Percentiles rank a stretch among this genome's conserved stretches.
These are phyloP conservation scores for Oscheius sp. DNA, from an alignment of 1,140 invertebrate genomes.

Conservation along the genomic window DNA sequence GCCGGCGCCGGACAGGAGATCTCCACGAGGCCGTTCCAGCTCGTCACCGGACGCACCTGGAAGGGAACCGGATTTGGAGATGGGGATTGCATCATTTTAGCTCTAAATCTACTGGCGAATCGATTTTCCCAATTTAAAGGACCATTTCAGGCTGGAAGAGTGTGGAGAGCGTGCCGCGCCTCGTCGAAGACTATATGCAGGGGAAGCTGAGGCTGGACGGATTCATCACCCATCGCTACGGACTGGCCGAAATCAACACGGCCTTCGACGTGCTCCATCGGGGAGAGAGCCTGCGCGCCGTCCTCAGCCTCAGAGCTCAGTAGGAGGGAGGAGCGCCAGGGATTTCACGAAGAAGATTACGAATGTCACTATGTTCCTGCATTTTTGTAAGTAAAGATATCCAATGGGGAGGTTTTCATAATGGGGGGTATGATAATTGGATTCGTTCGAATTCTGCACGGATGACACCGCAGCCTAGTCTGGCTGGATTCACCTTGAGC, in stretches of 20 bases:
- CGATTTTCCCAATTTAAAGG: not conserved
- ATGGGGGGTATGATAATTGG: not conserved
- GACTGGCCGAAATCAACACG: conserved; percentile 82
- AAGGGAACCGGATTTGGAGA: conserved; percentile 67
- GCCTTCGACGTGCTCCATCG: conserved; percentile 76
- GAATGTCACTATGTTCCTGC: not conserved
- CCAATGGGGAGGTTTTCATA: not conserved
- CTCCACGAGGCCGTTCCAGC: conserved; percentile 85
- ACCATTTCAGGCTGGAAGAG: conserved; percentile 63
- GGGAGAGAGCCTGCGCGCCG: conserved; percentile 63
- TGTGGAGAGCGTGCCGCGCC: conserved; percentile 83
- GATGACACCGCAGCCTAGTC: too few species aligned
- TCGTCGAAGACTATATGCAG: conserved; percentile 84
- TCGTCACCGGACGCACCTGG: conserved; percentile 76
- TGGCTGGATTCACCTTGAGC: too few species aligned
- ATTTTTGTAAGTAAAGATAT: not conserved
- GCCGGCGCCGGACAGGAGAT: conserved; percentile 66
- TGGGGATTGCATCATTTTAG: conserved; percentile 67
- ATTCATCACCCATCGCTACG: conserved; percentile 82
- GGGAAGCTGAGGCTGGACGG: conserved; percentile 86
- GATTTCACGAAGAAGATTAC: not conserved
- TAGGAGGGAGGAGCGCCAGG: not conserved
- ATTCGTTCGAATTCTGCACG: too few species aligned
- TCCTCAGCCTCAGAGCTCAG: not conserved
- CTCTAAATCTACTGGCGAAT: not conserved